Evolutionary conservation across 2,797 vertebrate genomes (phyloP), one percentile per base, ranked within the genome.

Genomic region (Halcyon chelicuti): DNA sequence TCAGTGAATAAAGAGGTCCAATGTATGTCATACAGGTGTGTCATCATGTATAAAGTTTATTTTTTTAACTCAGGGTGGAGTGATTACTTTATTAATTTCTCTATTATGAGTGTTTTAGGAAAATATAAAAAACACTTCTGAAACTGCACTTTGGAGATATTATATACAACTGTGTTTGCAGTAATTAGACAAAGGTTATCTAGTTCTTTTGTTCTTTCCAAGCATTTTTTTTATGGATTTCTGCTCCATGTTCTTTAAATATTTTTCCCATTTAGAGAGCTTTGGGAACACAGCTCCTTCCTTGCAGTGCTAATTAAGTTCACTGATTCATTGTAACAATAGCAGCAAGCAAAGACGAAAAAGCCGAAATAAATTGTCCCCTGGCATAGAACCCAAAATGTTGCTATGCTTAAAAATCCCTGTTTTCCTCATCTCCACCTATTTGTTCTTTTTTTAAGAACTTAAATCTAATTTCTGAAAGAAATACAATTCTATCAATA

Each of bases 291-390:
- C 22, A 82, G 58, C 12, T 71, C 40, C 49, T 82, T 94, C 74
- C 79, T 90, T 82, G 76, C 78, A 86, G n/a, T 80, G 83, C 76
- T 97, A 97, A 98, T 97, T 97, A 95, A 97, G 92, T 96, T 94
- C 62, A 85, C 77, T 95, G 63, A 90, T 94, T 98, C 76, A 94
- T 92, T 93, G 49, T 74, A 96, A 96, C 46, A 96, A 93, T 40
- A 96, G 91, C 72, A 95, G 76, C 81, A 96, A 96, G 89, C 85
- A 93, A 95, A 84, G 76, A 89, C 71, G 80, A 96, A 96, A 90
- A 95, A 74, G 37, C 54, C 83, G 58, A 97, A 95, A 91, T 72
- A 90, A 91, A 91, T 84, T 81, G 66, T 80, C 70, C 90, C 75
- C 23, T 73, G 37, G 51, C 63, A 79, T 44, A 80, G 58, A 92